These are phyloP conservation scores for Temnothorax nylanderi DNA, from an alignment of 1,140 invertebrate species.

Conservation along the genomic window DNA sequence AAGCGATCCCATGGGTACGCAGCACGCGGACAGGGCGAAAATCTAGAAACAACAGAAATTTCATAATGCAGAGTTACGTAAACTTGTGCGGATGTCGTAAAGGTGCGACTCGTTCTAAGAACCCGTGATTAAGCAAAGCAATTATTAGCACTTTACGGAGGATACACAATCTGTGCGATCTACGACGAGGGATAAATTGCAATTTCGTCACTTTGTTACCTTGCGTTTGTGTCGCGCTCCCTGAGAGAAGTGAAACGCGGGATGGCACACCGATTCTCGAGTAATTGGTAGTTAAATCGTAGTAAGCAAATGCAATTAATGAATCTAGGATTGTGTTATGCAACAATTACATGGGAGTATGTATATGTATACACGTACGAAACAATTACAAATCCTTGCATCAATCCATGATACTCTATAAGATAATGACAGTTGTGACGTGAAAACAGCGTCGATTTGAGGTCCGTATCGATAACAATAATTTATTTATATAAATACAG, in stretches of 20 bases:
- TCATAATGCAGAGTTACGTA: slow-evolving; percentile 31
- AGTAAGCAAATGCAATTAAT: not conserved
- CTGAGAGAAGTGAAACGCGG: not conserved
- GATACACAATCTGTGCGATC: slow-evolving; percentile 13
- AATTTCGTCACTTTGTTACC: slow-evolving; percentile 31
- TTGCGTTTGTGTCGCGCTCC: not conserved
- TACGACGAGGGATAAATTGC: slow-evolving; percentile 21
- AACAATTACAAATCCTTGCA: not conserved
- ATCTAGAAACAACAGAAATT: slow-evolving; percentile 28
- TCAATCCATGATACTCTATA: not conserved
- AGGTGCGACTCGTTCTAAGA: slow-evolving; percentile 22
- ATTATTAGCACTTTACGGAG: slow-evolving; percentile 48
- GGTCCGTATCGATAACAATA: slow-evolving; percentile 69
- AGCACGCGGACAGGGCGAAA: not conserved
- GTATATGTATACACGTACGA: not conserved
- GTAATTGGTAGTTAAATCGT: slow-evolving; percentile 14
- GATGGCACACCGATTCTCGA: not conserved
- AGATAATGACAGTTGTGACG: not conserved
- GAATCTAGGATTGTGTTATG: not conserved
- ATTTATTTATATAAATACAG: slow-evolving; percentile 79
- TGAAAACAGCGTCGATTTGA: slow-evolving; percentile 10
- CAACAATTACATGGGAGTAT: not conserved
- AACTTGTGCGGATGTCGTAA: slow-evolving; percentile 27
- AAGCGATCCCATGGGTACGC: not conserved
- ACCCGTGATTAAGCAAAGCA: slow-evolving; percentile 38